These are phyloP conservation scores for Euphydryas editha DNA, from an alignment of 2,888 invertebrate genomes.

Conservation along the genomic window DNA sequence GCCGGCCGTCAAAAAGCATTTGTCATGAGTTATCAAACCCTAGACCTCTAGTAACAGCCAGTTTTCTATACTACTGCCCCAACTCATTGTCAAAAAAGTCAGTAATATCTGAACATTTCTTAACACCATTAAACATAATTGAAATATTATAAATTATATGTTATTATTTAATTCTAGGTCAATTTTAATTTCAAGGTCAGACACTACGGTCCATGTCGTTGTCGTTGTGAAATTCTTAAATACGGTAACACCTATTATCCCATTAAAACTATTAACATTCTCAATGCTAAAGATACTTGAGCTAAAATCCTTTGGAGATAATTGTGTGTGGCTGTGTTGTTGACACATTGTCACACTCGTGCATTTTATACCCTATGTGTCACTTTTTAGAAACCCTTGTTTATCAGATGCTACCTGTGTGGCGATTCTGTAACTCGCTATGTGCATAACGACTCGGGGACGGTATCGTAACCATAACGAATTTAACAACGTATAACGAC, in stretches of 20 bases:
- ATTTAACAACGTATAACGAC: no score
- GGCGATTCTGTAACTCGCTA: no score
- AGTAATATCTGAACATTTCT: background rate
- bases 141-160: slow-evolving; percentile 5
- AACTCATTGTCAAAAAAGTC: background rate
- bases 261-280: slow-evolving; percentile 16
- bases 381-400: background rate
- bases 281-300: slow-evolving; percentile 18
- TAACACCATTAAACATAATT: background rate
- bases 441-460: no score
- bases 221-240: slow-evolving; percentile 14
- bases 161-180: slow-evolving; percentile 27
- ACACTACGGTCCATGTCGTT: slow-evolving; percentile 22
- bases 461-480: no score
- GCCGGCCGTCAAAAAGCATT: no score
- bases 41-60: no score
- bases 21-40: no score
- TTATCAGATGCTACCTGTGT: no score
- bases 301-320: slow-evolving; percentile 20
- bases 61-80: no score
- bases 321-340: background rate
- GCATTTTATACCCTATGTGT: background rate
- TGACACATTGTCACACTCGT: background rate
- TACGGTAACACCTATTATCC: slow-evolving; percentile 15
- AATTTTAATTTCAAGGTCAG: slow-evolving; percentile 26